Conservation (phyloP, 1,140 invertebrate genomes). For the Latrodectus geometricus region DNA sequence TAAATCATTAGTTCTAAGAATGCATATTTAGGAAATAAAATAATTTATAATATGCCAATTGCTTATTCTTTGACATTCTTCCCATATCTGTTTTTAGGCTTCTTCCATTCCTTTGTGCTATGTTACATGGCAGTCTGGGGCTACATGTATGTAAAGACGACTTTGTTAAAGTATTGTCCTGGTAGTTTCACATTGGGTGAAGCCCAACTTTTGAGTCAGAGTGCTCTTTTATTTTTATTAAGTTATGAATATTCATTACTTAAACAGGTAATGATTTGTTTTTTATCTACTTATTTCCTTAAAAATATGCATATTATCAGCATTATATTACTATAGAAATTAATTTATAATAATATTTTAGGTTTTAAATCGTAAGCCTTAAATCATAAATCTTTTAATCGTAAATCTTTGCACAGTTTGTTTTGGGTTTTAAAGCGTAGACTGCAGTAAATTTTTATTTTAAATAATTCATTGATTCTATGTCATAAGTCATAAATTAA, state of each 20-base stretch:
- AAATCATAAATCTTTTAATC: no score
- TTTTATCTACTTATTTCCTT: neutral
- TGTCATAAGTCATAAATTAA: no score
- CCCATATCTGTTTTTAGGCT: conserved; percentile 7
- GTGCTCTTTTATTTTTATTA: conserved; percentile 12
- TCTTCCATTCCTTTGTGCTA: neutral
- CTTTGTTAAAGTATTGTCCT: conserved; percentile 8
- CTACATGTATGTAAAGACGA: conserved; percentile 1
- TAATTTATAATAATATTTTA: no score
- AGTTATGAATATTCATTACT: conserved; percentile 3
- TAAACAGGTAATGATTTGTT: neutral
- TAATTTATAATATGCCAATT: neutral
- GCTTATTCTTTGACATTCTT: neutral
- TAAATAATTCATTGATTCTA: no score
- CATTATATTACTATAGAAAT: no score
- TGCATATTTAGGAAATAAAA: no score
- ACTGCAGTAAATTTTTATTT: no score
- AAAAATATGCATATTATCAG: no score
- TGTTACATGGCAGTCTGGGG: neutral
- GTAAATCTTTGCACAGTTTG: no score
- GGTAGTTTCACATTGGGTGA: conserved; percentile 40
- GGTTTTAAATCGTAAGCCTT: no score
- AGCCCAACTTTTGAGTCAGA: conserved; percentile 26
- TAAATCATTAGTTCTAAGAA: no score
- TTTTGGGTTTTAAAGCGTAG: no score